A percentile compares a stretch with the other conserved stretches of the same genome.
phyloP scores from a whole-genome alignment of 2,888 invertebrate genomes.

The Campoletis raptor region DNA sequence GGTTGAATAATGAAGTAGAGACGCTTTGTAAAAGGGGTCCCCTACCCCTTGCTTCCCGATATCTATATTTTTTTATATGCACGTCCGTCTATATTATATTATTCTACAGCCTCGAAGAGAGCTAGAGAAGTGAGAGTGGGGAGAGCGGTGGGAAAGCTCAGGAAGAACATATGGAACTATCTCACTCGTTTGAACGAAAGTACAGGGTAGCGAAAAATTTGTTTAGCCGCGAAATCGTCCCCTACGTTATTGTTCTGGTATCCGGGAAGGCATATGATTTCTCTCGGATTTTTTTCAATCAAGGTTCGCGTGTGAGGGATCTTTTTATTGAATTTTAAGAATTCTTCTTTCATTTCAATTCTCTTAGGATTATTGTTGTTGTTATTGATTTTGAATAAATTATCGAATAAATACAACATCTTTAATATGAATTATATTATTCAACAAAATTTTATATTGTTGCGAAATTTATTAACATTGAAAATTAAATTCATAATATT shows the following conservation, averaged over 20 bases:
- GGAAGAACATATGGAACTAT: conserved; percentile 11
- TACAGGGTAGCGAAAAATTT: not conserved
- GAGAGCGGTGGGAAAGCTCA: conserved; percentile 1
- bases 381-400: not conserved
- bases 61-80: conserved; percentile 23
- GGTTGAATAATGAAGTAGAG: conserved; percentile 61
- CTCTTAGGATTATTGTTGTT: not conserved
- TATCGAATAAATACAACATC: not conserved
- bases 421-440: not conserved
- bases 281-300: not conserved
- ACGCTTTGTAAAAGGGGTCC: conserved; percentile 61
- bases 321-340: not conserved
- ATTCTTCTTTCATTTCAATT: not conserved
- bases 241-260: not conserved
- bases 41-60: conserved; percentile 55
- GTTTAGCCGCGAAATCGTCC: not conserved
- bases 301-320: not conserved
- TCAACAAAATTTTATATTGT: not conserved
- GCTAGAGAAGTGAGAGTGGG: not conserved
- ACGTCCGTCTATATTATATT: conserved; percentile 28
- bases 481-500: too few species aligned
- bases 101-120: conserved; percentile 19
- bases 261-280: not conserved
- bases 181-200: not conserved
- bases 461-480: not conserved